Conservation (phyloP, 1,140 invertebrate genomes). For the Parapsyche elsis region DNA sequence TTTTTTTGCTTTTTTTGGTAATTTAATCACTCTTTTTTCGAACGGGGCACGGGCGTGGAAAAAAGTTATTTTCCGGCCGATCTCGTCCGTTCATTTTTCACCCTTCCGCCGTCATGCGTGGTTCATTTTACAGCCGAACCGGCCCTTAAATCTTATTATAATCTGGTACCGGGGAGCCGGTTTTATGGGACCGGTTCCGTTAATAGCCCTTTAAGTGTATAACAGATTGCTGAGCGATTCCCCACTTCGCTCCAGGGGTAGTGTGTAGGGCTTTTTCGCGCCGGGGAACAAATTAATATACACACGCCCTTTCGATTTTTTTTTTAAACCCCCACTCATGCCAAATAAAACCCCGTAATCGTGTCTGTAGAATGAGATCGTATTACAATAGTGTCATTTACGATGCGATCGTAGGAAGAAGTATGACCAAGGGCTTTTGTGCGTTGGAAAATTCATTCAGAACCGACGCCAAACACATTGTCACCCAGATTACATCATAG, state of each 20-base stretch:
- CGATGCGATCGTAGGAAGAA: too few relatives aligned
- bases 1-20: neutral
- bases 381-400: too few relatives aligned
- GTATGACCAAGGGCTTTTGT: too few relatives aligned
- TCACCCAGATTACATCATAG: too few relatives aligned
- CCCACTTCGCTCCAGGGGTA: neutral
- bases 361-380: too few relatives aligned
- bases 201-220: slow-evolving; percentile 40
- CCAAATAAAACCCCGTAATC: too few relatives aligned
- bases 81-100: slow-evolving; percentile 43
- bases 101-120: slow-evolving; percentile 45
- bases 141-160: slow-evolving; percentile 46
- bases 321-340: too few relatives aligned
- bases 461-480: too few relatives aligned
- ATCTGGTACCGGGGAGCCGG: slow-evolving; percentile 33
- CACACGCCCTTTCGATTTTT: neutral
- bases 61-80: slow-evolving; percentile 45
- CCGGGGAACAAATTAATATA: neutral
- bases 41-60: neutral
- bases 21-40: slow-evolving; percentile 33
- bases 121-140: slow-evolving; percentile 42
- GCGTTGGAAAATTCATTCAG: too few relatives aligned
- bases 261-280: neutral
- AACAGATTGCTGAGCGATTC: slow-evolving; percentile 30
- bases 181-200: slow-evolving; percentile 37